Percentiles rank a stretch among this genome's conserved stretches.
Conservation (phyloP, 1,140 invertebrate species). For the Galleria mellonella region DNA sequence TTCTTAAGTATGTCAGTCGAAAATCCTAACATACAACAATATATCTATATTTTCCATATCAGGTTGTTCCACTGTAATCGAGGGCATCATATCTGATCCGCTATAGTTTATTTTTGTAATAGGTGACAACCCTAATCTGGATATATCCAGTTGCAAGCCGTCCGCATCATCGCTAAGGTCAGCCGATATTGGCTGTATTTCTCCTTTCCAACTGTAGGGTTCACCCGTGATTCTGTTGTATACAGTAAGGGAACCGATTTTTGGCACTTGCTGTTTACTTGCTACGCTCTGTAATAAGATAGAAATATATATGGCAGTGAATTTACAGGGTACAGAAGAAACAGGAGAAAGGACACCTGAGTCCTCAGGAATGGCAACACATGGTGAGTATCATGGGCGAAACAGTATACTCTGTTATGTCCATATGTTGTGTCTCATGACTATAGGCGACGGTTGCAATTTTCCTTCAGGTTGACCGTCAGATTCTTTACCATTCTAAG, state of each 20-base stretch:
- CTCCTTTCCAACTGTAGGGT: constrained; percentile 38
- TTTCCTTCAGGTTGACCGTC: no score
- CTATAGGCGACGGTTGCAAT: no score
- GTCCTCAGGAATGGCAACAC: no score
- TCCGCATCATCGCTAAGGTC: constrained; percentile 15
- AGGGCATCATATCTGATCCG: constrained; percentile 27
- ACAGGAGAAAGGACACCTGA: no score
- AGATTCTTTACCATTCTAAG: no score
- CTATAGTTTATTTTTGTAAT: constrained; percentile 38
- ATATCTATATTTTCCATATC: constrained; percentile 39
- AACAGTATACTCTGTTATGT: no score
- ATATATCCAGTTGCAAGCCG: constrained; percentile 30
- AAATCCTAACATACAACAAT: constrained; percentile 30
- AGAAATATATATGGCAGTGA: no score
- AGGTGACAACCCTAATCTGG: constrained; percentile 38
- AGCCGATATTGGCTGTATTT: constrained; percentile 22
- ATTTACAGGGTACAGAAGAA: no score
- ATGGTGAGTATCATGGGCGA: no score
- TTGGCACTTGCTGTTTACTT: constrained; percentile 12
- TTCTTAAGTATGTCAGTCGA: no score
- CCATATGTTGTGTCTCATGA: no score
- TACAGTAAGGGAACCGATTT: constrained; percentile 32
- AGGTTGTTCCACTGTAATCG: constrained; percentile 32
- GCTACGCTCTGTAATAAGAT: constrained; percentile 32
- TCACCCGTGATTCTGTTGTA: constrained; percentile 50